A percentile compares a stretch with the other conserved stretches of the same genome.
These are phyloP conservation scores for Agonopterix arenella DNA, from an alignment of 2,888 invertebrate genomes.

Conservation along the genomic window DNA sequence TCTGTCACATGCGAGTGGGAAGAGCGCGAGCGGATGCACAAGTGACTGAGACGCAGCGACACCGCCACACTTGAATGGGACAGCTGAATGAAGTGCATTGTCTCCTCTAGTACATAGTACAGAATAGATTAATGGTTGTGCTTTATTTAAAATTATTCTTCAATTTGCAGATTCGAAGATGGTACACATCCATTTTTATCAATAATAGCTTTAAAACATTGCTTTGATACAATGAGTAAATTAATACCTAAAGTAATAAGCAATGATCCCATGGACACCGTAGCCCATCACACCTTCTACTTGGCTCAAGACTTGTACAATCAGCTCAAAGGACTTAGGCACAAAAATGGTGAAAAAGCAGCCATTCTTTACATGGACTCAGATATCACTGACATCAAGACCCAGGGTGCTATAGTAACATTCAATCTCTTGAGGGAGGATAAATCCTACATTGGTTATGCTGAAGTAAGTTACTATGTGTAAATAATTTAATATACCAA, in stretches of 20 bases:
- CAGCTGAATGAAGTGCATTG: too few relatives aligned
- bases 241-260: slow-evolving; percentile 75
- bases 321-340: slow-evolving; percentile 78
- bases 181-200: slow-evolving; percentile 93
- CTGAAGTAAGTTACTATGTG: slow-evolving; percentile 79
- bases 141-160: slow-evolving; percentile 2
- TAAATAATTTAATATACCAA: background rate
- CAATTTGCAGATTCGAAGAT: slow-evolving; percentile 89
- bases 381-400: slow-evolving; percentile 75
- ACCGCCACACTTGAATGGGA: too few relatives aligned
- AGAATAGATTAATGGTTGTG: too few relatives aligned
- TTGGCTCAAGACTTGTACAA: slow-evolving; percentile 85
- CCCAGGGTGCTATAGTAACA: slow-evolving; percentile 91
- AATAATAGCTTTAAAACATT: slow-evolving; percentile 88
- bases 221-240: slow-evolving; percentile 84
- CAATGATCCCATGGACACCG: slow-evolving; percentile 74
- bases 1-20: too few relatives aligned
- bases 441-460: slow-evolving; percentile 90
- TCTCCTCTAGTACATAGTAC: too few relatives aligned
- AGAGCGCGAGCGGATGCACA: too few relatives aligned
- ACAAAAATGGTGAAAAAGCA: slow-evolving; percentile 83
- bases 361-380: slow-evolving; percentile 85
- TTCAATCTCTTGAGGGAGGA: slow-evolving; percentile 90
- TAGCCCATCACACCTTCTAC: slow-evolving; percentile 84
- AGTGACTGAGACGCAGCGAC: too few relatives aligned